phyloP scores from a whole-genome alignment of 1,140 invertebrate genomes.

The Drosophila pallidifrons region DNA sequence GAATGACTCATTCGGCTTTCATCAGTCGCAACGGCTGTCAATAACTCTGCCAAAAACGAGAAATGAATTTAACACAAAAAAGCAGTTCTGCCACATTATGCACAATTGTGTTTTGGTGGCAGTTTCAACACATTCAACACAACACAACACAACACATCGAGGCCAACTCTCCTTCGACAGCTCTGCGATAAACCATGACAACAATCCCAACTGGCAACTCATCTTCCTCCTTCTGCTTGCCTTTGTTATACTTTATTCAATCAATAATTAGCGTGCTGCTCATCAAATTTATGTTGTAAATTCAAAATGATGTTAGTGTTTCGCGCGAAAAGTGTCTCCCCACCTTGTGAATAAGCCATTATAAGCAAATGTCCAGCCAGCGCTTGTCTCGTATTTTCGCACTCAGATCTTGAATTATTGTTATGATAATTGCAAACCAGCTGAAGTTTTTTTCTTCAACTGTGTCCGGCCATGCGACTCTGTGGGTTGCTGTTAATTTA shows the following conservation, averaged over 20 bases:
- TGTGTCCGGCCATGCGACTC: slow-evolving; percentile 35
- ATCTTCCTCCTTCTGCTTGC: not conserved
- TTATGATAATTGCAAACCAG: slow-evolving; percentile 73
- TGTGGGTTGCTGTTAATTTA: slow-evolving; percentile 73
- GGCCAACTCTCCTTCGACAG: slow-evolving; percentile 28
- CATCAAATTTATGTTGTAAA: slow-evolving; percentile 73
- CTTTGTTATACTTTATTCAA: slow-evolving; percentile 70
- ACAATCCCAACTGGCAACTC: slow-evolving; percentile 14
- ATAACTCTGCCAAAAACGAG: slow-evolving; percentile 62
- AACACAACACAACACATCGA: slow-evolving; percentile 41
- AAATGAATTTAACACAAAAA: not conserved
- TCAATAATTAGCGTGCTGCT: slow-evolving; percentile 70
- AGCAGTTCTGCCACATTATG: slow-evolving; percentile 52
- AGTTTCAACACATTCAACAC: slow-evolving; percentile 36
- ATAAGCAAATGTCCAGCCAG: not conserved
- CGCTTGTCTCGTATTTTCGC: slow-evolving; percentile 48
- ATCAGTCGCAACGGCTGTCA: slow-evolving; percentile 66
- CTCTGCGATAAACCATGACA: slow-evolving; percentile 41
- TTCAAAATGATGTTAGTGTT: slow-evolving; percentile 81
- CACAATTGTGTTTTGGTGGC: slow-evolving; percentile 59
- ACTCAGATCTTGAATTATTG: slow-evolving; percentile 76
- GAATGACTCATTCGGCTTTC: slow-evolving; percentile 58
- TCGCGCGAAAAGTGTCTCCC: slow-evolving; percentile 60
- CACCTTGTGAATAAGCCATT: slow-evolving; percentile 51
- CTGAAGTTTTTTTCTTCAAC: not conserved